Conservation (phyloP, 1,140 invertebrate species). For the Nymphalis io region DNA sequence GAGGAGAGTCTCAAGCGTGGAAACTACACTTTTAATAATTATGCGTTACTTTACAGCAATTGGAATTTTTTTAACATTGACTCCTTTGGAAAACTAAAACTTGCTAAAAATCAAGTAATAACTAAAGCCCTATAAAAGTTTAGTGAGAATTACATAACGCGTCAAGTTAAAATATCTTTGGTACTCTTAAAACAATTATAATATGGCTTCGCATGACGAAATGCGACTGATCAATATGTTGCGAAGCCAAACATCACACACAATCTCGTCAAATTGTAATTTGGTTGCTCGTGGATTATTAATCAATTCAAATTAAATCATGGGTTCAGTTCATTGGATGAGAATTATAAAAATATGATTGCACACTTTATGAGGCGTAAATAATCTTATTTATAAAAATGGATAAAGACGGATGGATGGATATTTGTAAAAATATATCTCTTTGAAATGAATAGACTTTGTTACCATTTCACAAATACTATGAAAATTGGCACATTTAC, state of each 20-base stretch:
- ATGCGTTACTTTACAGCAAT: too few relatives aligned
- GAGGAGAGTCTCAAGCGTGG: too few relatives aligned
- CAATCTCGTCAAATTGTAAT: slow-evolving; percentile 1
- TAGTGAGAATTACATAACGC: neutral
- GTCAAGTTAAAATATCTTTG: neutral
- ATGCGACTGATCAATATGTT: slow-evolving; percentile 1
- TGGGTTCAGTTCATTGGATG: too few relatives aligned
- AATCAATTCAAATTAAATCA: neutral
- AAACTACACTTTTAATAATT: too few relatives aligned
- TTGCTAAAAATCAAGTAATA: too few relatives aligned
- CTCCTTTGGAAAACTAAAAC: too few relatives aligned
- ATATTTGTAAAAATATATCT: too few relatives aligned
- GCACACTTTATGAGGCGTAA: neutral
- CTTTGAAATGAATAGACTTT: too few relatives aligned
- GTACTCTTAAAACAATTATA: slow-evolving; percentile 5
- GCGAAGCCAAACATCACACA: neutral
- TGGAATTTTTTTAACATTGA: too few relatives aligned
- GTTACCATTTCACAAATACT: too few relatives aligned
- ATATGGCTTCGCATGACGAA: slow-evolving; percentile 8
- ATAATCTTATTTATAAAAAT: too few relatives aligned
- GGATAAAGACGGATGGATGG: neutral
- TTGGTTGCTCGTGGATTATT: neutral
- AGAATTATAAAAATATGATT: neutral
- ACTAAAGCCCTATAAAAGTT: neutral
- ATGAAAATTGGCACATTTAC: too few relatives aligned